Conservation (phyloP, 2,797 vertebrate genomes). For the Mormyrops boulengeri region DNA sequence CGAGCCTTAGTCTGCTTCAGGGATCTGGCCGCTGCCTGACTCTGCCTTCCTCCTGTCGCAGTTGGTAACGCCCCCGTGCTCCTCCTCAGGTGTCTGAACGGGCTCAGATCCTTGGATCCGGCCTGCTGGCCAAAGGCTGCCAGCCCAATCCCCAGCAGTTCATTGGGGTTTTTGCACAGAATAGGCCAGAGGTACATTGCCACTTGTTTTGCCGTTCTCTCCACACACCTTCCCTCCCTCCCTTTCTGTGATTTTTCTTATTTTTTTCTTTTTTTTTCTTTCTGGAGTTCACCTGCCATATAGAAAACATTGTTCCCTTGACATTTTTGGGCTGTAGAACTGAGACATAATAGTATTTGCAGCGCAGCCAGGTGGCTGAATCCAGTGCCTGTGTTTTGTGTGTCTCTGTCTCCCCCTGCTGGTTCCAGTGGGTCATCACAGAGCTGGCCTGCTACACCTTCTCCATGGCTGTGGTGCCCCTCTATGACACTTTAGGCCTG, state of each 20-base stretch:
- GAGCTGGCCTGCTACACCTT: constrained; percentile 70
- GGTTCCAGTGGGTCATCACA: constrained; percentile 65
- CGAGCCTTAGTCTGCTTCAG: background rate
- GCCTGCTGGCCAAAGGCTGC: constrained; percentile 65
- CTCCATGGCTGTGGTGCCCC: constrained; percentile 69
- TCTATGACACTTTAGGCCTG: constrained; percentile 66
- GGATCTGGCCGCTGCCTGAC: background rate
- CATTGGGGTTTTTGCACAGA: constrained; percentile 67
- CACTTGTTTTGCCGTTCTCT: background rate
- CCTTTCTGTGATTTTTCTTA: background rate
- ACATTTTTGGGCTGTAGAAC: background rate
- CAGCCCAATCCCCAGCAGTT: constrained; percentile 60
- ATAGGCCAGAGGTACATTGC: constrained; percentile 64
- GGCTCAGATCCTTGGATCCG: constrained; percentile 65
- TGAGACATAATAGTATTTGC: background rate
- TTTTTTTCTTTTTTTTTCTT: no score
- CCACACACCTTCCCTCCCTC: background rate
- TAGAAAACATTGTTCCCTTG: background rate
- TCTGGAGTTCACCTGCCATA: background rate
- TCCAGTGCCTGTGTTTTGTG: constrained; percentile 15
- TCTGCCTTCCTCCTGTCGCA: background rate
- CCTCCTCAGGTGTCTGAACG: constrained; percentile 57
- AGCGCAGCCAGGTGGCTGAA: background rate
- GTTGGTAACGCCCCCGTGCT: background rate
- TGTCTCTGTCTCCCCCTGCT: constrained; percentile 63